Base-by-base conservation (phyloP, 2,113 vertebrate species). In the Hemichromis elongatus region DNA sequence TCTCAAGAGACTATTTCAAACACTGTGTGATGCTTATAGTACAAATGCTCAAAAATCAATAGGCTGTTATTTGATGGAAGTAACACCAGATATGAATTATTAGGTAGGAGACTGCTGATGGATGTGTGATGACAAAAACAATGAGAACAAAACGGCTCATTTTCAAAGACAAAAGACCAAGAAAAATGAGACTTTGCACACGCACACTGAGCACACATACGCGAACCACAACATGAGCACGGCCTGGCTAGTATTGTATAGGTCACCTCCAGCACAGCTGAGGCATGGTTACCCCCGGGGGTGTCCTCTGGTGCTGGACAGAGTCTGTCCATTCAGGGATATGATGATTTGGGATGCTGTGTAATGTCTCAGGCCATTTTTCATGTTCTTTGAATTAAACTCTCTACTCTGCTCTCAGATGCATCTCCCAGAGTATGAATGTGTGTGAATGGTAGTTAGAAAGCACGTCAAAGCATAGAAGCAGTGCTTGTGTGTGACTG, bases 81-180 rank as follows among this genome's bases (percentile, higher is more conserved):
- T 2, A 11, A 85, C 79, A 54, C 26, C 54, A 70, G 42, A 82
- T 86, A 33, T 84, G 87, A 92, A 81, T 85, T 77, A 90, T 92
- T 79, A 80, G 68, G 50, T 61, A 24, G 83, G 73, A 87, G 80
- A 87, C 85, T 33, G 14, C 70, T 89, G 87, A 89, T 75, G 59
- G 83, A 84, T 85, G 89, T 88, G 73, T 30, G 66, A 87, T 21
- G 33, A 86, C 68, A 79, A 50, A 89, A 80, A 82, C 70, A 61
- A 16, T 3, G 61, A 86, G 66, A 90, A 92, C 89, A 92, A 88
- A 92, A 90, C 35, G 4, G 73, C 59, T 92, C 89, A 90, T 81
- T 88, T 90, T 88, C 54, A 77, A 81, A 61, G 54, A 92, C 66
- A 87, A 87, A 86, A 79, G 84, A 70, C 10, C 9, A 63, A 3